Percentiles rank a stretch among this genome's conserved stretches.
Conservation (phyloP, 2,113 vertebrate genomes). For the Lates calcarifer region DNA sequence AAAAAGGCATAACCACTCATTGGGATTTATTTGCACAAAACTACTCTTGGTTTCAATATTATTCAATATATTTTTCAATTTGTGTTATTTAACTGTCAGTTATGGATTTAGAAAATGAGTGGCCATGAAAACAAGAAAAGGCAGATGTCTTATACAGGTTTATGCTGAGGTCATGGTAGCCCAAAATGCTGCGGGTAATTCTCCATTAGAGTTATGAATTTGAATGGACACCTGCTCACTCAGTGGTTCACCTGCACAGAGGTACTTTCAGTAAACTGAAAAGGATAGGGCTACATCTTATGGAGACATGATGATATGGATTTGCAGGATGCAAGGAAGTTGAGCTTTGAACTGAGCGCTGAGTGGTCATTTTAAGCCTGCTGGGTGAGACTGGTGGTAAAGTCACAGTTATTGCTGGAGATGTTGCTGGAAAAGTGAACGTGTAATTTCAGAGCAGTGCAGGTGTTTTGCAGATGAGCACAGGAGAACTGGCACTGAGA, state of each 20-base stretch:
- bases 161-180: neutral
- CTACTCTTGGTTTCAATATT: neutral
- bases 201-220: neutral
- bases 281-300: neutral
- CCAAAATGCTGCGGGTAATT: neutral
- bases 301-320: neutral
- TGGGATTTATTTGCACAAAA: neutral
- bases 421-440: neutral
- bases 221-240: too few species aligned
- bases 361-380: constrained; percentile 9
- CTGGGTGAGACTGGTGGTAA: neutral
- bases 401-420: constrained; percentile 6
- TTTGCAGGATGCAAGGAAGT: neutral
- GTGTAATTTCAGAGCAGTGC: neutral
- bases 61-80: neutral
- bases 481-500: neutral
- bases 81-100: neutral
- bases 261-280: neutral
- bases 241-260: neutral
- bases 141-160: neutral
- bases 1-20: neutral
- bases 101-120: too few species aligned
- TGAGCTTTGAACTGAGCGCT: neutral
- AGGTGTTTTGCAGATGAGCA: neutral
- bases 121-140: neutral